Evolutionary conservation across 2,113 vertebrate genomes (phyloP).

Genomic region (Stegostoma tigrinum): DNA sequence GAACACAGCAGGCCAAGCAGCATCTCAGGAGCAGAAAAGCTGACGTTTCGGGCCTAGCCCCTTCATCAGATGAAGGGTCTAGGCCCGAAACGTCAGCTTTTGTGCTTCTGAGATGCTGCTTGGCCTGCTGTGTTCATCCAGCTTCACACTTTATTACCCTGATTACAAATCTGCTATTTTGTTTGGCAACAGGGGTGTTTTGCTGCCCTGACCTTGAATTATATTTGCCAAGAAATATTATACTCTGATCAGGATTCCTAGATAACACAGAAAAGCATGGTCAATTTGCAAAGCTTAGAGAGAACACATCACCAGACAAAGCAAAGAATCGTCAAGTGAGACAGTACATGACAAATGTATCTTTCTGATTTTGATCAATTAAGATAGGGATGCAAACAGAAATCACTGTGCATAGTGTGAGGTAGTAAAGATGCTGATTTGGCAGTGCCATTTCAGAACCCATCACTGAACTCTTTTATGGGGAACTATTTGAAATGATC

Average conservation of each 20-base stretch:
- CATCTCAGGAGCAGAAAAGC: no score
- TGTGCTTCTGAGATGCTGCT: no score
- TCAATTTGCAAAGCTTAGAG: neutral
- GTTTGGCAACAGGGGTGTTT: neutral
- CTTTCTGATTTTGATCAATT: neutral
- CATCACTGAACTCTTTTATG: neutral
- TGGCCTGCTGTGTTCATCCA: no score
- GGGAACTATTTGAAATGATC: neutral
- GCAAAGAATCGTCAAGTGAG: neutral
- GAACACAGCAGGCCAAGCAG: no score
- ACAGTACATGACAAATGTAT: neutral
- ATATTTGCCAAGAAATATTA: neutral
- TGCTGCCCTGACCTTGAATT: neutral
- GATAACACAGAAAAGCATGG: neutral
- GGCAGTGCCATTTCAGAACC: neutral
- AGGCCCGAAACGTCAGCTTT: no score
- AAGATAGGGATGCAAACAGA: neutral
- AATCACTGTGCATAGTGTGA: neutral
- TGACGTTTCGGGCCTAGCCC: no score
- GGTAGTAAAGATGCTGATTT: neutral
- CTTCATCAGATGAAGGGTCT: no score
- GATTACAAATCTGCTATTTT: constrained; percentile 2
- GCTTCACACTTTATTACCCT: no score
- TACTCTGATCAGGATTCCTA: neutral
- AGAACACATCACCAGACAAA: neutral